Evolutionary conservation across 2,888 invertebrate genomes (phyloP), one percentile per base, ranked within the genome.

Genomic region (Nomada lathburiana): DNA sequence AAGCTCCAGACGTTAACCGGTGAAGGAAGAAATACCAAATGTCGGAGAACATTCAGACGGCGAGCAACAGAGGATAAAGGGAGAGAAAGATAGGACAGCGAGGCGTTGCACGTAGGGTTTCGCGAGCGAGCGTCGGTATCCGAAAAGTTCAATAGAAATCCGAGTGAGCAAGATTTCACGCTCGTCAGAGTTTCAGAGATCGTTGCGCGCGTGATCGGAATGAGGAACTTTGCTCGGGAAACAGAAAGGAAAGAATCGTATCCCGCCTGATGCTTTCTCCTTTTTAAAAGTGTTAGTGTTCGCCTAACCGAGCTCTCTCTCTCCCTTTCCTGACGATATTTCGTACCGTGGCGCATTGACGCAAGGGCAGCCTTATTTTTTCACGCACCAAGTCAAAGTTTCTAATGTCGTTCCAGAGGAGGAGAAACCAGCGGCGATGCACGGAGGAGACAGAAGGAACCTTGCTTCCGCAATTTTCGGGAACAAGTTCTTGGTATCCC

Each of bases 401-500:
- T 90, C 86, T 91, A 82, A 85, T 86, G 82, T 87, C 55, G 64
- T 93, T 92, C 60, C 91, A 93, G 93, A 93, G 85, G 93, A 93
- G 83, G 92, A 92, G 87, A 92, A 93, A 83, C 93, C 93, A 4
- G 93, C 93, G 79, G 93, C 93, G 74, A 93, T 93, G 93, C 93
- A 93, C 90, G 93, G 93, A 16, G 93, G 93, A 63, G 93, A 93
- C 91, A 91, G 93, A 73, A 89, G 93, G 84, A 93, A 93, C 89
- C 89, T 92, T 80, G 92, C 93, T 82, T 92, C 93, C 42, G 92
- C 92, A 82, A 92, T 93, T 90, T 89, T 92, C 85, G 92, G 93
- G 84, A 93, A 92, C 86, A 93, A 93, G 91, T 93, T 93, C 90
- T 92, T 93, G 84, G 92, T 92, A 80, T 92, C 91, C 80, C 86